Evolutionary conservation across 2,888 invertebrate genomes (phyloP).

Genomic region (Cremastobaeus sp.): DNA sequence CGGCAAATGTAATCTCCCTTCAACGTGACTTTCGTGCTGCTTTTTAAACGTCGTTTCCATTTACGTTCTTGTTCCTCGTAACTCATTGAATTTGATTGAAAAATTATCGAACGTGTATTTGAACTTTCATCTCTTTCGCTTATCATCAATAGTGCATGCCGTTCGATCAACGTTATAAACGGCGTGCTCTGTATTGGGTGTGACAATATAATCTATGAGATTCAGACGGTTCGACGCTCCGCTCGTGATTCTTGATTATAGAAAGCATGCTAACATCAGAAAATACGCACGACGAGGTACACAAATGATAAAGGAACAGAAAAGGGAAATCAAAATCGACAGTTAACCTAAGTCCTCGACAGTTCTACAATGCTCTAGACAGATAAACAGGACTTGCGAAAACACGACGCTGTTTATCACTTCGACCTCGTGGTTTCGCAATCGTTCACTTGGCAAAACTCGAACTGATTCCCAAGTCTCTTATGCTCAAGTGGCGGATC

Average conservation of each 20-base stretch:
- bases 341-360: slow-evolving; percentile 60
- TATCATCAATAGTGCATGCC: slow-evolving; percentile 51
- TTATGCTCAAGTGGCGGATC: slow-evolving; percentile 52
- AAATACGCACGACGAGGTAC: slow-evolving; percentile 72
- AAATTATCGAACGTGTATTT: slow-evolving; percentile 13
- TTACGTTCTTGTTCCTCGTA: background rate
- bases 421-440: slow-evolving; percentile 48
- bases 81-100: slow-evolving; percentile 9
- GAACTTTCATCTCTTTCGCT: slow-evolving; percentile 50
- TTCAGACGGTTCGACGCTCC: slow-evolving; percentile 56
- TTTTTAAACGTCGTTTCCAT: slow-evolving; percentile 22
- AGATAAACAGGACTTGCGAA: slow-evolving; percentile 49
- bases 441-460: slow-evolving; percentile 63
- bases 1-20: slow-evolving; percentile 54
- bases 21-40: slow-evolving; percentile 60
- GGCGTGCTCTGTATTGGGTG: slow-evolving; percentile 50
- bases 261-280: slow-evolving; percentile 74
- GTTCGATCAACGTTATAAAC: slow-evolving; percentile 57
- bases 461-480: slow-evolving; percentile 66
- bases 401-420: slow-evolving; percentile 32
- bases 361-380: slow-evolving; percentile 63
- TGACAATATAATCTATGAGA: slow-evolving; percentile 44
- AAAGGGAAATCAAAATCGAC: slow-evolving; percentile 41
- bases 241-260: slow-evolving; percentile 64
- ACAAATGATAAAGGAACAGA: slow-evolving; percentile 63